Evolutionary conservation across 23 tunicate species (phyloP), one percentile per base, ranked within the genome.

Genomic region (Trididemnum nubilum): DNA sequence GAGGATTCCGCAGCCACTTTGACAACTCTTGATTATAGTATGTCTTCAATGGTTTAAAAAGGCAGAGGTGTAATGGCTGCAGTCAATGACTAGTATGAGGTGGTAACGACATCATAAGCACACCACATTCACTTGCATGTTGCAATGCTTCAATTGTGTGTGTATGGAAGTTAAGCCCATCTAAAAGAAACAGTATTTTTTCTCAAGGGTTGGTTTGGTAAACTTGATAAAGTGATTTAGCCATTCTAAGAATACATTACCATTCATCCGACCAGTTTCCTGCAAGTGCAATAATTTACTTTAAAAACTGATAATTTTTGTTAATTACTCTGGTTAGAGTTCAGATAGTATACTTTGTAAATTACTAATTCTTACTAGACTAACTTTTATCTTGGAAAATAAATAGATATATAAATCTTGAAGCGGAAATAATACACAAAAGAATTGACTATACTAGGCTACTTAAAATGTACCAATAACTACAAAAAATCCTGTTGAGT

Each of bases 211-310:
- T 30, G 81, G 58, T 76, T 33, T 38, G 35, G 34, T 36, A 76
- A 38, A 30, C 57, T 76, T 76, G 1, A 76, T 76, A 76, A 76
- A 76, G 51, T 76, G 64, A 23, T 44, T 64, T 30, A 76, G 57
- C 64, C 64, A 70, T 9, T 33, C 44, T 9, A 18, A 27, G 23
- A 70, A 70, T 3, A 70, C 44, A 27, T 70, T 39, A 34, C 76
- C 24, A 29, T 40, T 76, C 64, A 28, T 76, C 81, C 81, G 51
- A 24, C 64, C 64, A 1, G 31, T 76, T 52, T 63, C 23, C 69
- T 63, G 7, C 57, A 49, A 49, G 18, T 9, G 18, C 12, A 49
- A 2, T 26, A 72, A 19, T 26, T 5, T n/a, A n/a, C n/a, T n/a
- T n/a, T n/a, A n/a, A n/a, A n/a, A n/a, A n/a, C n/a, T n/a, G n/a